Conservation (phyloP, 2,797 vertebrate genomes). For the Petrocephalus sullivani region DNA sequence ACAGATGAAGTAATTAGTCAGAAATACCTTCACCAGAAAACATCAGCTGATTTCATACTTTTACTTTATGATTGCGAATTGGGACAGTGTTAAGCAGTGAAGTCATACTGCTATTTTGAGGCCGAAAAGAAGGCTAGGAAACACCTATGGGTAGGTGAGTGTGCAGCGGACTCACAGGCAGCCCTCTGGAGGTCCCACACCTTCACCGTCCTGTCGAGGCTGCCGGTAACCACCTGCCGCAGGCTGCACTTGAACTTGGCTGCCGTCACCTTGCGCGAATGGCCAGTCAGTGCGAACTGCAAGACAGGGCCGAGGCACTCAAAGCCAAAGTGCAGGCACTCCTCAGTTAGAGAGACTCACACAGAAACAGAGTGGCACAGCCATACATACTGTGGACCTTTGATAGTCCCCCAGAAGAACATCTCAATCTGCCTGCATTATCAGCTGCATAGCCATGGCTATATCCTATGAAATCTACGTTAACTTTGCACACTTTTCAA, state of each 20-base stretch:
- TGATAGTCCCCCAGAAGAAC: background rate
- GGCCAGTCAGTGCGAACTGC: constrained; percentile 78
- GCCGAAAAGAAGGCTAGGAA: background rate
- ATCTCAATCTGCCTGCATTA: background rate
- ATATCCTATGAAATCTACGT: background rate
- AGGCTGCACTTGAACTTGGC: constrained; percentile 68
- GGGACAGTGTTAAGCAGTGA: background rate
- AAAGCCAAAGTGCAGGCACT: background rate
- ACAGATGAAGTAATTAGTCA: background rate
- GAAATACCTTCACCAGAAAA: background rate
- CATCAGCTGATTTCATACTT: background rate
- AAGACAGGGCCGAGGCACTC: background rate
- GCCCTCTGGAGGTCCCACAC: constrained; percentile 76
- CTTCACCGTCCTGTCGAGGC: constrained; percentile 72
- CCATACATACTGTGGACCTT: background rate
- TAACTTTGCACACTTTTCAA: background rate
- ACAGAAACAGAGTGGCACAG: background rate
- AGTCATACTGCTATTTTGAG: background rate
- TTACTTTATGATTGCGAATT: background rate
- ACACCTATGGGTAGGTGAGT: background rate
- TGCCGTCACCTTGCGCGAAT: constrained; percentile 78
- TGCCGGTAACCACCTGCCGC: constrained; percentile 77
- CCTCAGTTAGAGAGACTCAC: background rate
- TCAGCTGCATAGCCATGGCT: background rate
- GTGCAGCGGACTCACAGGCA: constrained; percentile 66